Evolutionary conservation across 2,888 invertebrate species (phyloP).

Genomic region (Dicyrtoma fusca): DNA sequence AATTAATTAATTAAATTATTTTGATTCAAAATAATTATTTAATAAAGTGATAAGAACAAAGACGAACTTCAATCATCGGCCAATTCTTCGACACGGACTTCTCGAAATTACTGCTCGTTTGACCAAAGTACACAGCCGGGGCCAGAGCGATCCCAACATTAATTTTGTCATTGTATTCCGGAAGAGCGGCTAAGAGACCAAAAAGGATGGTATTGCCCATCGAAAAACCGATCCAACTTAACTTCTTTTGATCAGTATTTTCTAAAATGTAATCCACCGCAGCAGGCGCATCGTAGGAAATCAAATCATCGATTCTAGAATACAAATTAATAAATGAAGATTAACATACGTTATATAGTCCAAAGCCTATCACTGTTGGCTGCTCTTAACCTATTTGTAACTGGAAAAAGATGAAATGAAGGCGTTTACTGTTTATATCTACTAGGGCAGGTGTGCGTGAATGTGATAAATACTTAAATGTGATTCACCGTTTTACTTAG

Average conservation of each 20-base stretch:
- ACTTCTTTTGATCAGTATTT: constrained; percentile 59
- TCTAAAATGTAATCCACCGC: constrained; percentile 63
- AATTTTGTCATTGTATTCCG: constrained; percentile 56
- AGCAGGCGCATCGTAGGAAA: constrained; percentile 64
- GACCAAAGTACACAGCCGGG: constrained; percentile 59
- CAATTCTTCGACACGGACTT: constrained; percentile 15
- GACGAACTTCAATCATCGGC: too few species aligned
- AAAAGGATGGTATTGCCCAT: constrained; percentile 63
- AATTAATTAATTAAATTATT: not conserved
- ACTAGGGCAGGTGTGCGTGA: too few species aligned
- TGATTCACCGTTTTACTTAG: too few species aligned
- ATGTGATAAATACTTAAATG: too few species aligned
- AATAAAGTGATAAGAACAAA: not conserved
- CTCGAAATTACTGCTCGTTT: constrained; percentile 50
- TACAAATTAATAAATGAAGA: not conserved
- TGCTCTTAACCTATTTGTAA: too few species aligned
- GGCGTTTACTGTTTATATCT: too few species aligned
- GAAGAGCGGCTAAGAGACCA: constrained; percentile 59
- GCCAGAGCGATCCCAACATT: constrained; percentile 57
- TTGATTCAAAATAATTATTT: not conserved
- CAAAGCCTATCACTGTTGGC: too few species aligned
- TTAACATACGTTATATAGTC: too few species aligned
- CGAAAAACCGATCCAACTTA: constrained; percentile 66
- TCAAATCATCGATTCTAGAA: constrained; percentile 58
- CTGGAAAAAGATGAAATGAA: too few species aligned